These are phyloP conservation scores for Caenorhabditis brenneri DNA, from an alignment of 1,140 invertebrate genomes.

Conservation along the genomic window DNA sequence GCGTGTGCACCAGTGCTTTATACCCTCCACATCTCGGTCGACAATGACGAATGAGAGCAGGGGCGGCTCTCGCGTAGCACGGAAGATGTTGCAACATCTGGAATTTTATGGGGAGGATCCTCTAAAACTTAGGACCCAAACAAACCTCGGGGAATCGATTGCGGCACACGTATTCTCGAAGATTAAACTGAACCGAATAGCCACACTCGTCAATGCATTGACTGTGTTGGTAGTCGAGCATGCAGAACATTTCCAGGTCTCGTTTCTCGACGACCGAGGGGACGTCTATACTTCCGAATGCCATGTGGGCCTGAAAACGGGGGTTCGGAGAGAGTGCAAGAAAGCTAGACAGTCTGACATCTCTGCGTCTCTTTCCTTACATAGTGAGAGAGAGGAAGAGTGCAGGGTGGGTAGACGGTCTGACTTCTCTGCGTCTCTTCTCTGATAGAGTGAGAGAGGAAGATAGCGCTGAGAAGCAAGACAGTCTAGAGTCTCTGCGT, in stretches of 20 bases:
- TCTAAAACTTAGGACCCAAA: background rate
- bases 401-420: too few relatives aligned
- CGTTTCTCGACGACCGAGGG: slow-evolving; percentile 65
- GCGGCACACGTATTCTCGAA: slow-evolving; percentile 69
- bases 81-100: slow-evolving; percentile 65
- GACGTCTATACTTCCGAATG: slow-evolving; percentile 70
- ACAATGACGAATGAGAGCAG: slow-evolving; percentile 64
- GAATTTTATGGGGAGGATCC: background rate
- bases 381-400: too few relatives aligned
- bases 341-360: background rate
- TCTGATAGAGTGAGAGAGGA: too few relatives aligned
- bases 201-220: slow-evolving; percentile 64
- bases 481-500: too few relatives aligned
- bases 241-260: slow-evolving; percentile 67
- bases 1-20: slow-evolving; percentile 44
- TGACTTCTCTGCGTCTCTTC: too few relatives aligned
- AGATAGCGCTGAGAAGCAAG: too few relatives aligned
- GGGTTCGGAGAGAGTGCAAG: too few relatives aligned
- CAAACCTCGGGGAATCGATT: slow-evolving; percentile 53
- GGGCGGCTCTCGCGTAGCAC: slow-evolving; percentile 61
- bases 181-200: slow-evolving; percentile 69
- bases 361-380: too few relatives aligned
- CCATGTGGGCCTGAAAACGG: slow-evolving; percentile 67
- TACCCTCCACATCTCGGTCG: slow-evolving; percentile 56
- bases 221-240: slow-evolving; percentile 66